Evolutionary conservation across 1,140 invertebrate genomes (phyloP).

Genomic region (Helicoverpa zea): DNA sequence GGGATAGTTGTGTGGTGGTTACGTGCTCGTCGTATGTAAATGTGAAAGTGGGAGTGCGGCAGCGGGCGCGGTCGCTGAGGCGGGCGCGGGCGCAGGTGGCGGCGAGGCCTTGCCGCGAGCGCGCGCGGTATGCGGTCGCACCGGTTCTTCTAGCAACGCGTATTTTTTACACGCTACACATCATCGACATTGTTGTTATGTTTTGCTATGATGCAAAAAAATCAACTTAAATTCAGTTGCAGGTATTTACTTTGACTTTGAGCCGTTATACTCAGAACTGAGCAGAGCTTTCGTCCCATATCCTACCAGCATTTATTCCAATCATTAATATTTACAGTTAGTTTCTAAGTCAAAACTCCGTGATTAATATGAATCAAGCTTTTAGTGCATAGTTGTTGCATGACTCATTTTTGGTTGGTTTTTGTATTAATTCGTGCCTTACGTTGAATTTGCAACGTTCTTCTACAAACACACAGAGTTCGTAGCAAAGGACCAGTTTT

Average conservation of each 20-base stretch:
- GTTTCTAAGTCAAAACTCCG: conserved; percentile 39
- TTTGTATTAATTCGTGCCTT: conserved; percentile 6
- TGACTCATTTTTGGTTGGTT: conserved; percentile 24
- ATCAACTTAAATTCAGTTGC: conserved; percentile 58
- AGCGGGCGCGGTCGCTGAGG: conserved; percentile 50
- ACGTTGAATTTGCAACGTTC: neutral
- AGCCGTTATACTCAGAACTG: conserved; percentile 56
- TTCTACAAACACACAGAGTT: neutral
- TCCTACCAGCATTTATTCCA: conserved; percentile 43
- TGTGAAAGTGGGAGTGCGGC: conserved; percentile 76
- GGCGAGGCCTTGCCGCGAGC: conserved; percentile 78
- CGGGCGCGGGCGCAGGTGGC: conserved; percentile 71
- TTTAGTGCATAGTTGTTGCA: conserved; percentile 40
- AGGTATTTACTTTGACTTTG: conserved; percentile 52
- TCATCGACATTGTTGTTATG: conserved; percentile 84
- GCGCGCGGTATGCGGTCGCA: conserved; percentile 83
- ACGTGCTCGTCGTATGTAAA: conserved; percentile 29
- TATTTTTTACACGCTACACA: conserved; percentile 84
- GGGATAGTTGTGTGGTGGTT: conserved; percentile 23
- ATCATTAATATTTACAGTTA: conserved; percentile 55
- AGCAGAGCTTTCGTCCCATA: conserved; percentile 45
- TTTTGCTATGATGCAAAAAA: conserved; percentile 83
- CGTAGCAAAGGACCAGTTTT: conserved; percentile 7
- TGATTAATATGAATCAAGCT: conserved; percentile 36
- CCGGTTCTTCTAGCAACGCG: conserved; percentile 85